Conservation (phyloP, 2,797 vertebrate genomes). For the Molossus alvarezi region DNA sequence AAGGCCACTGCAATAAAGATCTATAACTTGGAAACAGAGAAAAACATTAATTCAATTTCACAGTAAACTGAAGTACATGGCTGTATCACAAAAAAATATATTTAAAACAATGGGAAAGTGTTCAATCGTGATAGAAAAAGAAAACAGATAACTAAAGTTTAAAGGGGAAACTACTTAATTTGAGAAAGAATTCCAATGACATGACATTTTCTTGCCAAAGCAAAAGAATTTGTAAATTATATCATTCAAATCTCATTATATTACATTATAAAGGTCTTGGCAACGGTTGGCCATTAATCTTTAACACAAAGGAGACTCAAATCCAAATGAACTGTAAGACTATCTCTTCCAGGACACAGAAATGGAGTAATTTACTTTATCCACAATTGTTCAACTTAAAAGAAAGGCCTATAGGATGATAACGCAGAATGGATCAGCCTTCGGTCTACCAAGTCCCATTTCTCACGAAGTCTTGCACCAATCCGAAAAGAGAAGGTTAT, state of each 20-base stretch:
- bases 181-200: constrained; percentile 74
- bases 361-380: constrained; percentile 60
- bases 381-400: constrained; percentile 76
- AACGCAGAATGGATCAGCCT: constrained; percentile 79
- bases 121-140: constrained; percentile 1
- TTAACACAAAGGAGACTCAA: constrained; percentile 88
- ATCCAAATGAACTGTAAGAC: constrained; percentile 83
- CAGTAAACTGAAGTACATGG: constrained; percentile 16
- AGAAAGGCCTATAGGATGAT: constrained; percentile 83
- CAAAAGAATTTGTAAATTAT: constrained; percentile 72
- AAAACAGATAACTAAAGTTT: constrained; percentile 55
- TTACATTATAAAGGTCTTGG: constrained; percentile 79
- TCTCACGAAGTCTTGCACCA: constrained; percentile 88
- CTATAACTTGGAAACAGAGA: background rate
- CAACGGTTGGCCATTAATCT: constrained; percentile 85
- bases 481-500: constrained; percentile 78
- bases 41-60: constrained; percentile 43
- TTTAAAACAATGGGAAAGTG: background rate
- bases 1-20: constrained; percentile 23
- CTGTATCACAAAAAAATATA: background rate
- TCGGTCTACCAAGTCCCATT: constrained; percentile 79
- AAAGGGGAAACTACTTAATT: constrained; percentile 71
- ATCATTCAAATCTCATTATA: constrained; percentile 73
- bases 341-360: constrained; percentile 71
- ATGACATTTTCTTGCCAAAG: constrained; percentile 77